phyloP scores from a whole-genome alignment of 2,113 vertebrate genomes.

The Gopherus evgoodei region DNA sequence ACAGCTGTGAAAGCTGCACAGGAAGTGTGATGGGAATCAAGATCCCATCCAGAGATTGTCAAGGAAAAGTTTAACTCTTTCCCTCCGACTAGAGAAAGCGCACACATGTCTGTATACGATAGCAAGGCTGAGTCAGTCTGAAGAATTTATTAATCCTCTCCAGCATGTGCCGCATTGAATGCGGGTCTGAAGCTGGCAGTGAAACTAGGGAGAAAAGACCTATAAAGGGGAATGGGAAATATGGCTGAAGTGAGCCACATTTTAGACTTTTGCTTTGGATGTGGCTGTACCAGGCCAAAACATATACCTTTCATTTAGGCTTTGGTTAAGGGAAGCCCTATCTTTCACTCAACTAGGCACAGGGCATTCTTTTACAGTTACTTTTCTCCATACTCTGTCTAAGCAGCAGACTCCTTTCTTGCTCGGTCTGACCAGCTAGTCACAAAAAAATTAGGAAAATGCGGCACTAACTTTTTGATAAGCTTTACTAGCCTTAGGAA shows the following conservation, averaged over 20 bases:
- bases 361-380: background rate
- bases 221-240: background rate
- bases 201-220: background rate
- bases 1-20: background rate
- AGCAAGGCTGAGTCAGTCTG: background rate
- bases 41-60: background rate
- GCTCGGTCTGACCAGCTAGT: background rate
- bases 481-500: background rate
- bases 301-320: background rate
- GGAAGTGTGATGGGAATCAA: background rate
- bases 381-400: background rate
- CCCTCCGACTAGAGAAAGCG: background rate
- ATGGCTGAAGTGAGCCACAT: no score
- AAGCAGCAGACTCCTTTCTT: background rate
- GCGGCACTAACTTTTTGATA: background rate
- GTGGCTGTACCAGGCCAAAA: background rate
- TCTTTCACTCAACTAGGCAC: background rate
- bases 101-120: background rate
- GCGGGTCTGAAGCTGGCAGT: background rate
- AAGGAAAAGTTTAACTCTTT: background rate
- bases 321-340: background rate
- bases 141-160: background rate
- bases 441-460: background rate
- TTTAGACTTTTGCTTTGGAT: background rate
- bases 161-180: background rate